Base-by-base conservation (phyloP, 2,888 invertebrate species). In the Cepaea hortensis region DNA sequence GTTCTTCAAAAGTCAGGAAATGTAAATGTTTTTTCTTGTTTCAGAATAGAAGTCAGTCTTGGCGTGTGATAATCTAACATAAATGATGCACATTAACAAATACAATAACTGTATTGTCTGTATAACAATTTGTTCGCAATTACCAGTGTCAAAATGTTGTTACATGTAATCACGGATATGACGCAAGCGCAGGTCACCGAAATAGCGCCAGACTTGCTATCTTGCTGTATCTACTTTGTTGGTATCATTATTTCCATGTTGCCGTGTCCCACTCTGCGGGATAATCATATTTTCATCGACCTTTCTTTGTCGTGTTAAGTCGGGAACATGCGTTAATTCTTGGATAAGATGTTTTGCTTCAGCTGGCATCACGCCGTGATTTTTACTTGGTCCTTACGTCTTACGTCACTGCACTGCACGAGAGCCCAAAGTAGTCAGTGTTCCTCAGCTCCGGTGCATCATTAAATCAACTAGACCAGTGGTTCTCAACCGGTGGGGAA, bases 141-240 rank as follows among this genome's bases (percentile, higher is more conserved):
- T 55, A 55, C 35, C 55, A 61, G 35, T 62, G 13, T 18, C 35
- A 18, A 61, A 61, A 79, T 35, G 62, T 62, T 23, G 18, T 1
- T 18, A n/a, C n/a, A 23, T 11, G n/a, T 62, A 79, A 79, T 79
- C 3, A 18, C 62, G 62, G 79, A 79, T 11, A 79, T 79, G 79
- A 79, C 79, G 79, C 79, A 62, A 3, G 55, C 15, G 35, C 35
- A 9, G 23, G 23, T 23, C 13, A 18, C 79, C 13, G 18, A 79
- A 79, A 79, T 79, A 79, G 79, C 7, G 15, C 35, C 5, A 15
- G 61, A 62, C 68, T 68, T 68, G 68, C 68, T 68, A 20, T 20
- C n/a, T 68, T 68, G n/a, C 68, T 20, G 68, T 18, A 68, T 68
- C 20, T n/a, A 18, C 68, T 68, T 68, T 68, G 20, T 68, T 20